Conservation (phyloP, 2,888 invertebrate genomes). For the Eugnorisma glareosa region DNA sequence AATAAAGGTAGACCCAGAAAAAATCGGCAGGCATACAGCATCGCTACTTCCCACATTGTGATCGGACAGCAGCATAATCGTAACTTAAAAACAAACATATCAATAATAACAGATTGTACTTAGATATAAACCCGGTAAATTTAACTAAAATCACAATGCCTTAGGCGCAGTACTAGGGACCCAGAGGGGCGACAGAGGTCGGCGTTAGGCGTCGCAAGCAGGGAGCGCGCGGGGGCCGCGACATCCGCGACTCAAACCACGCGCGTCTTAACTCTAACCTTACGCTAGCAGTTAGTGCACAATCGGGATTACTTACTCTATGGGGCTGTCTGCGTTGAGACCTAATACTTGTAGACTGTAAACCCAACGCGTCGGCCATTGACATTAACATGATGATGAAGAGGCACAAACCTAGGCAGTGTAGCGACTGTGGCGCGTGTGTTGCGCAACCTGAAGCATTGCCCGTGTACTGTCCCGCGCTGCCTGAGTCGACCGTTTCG, state of each 20-base stretch:
- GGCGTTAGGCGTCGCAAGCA: slow-evolving; percentile 73
- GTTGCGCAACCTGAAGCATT: slow-evolving; percentile 81
- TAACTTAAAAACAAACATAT: slow-evolving; percentile 71
- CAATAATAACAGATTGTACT: slow-evolving; percentile 85
- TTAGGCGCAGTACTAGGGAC: slow-evolving; percentile 73
- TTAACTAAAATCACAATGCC: slow-evolving; percentile 88
- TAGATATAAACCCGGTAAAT: slow-evolving; percentile 81
- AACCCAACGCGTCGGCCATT: slow-evolving; percentile 75
- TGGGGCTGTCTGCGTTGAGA: slow-evolving; percentile 76
- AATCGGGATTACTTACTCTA: slow-evolving; percentile 80
- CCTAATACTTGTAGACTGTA: slow-evolving; percentile 36
- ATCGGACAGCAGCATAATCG: slow-evolving; percentile 69
- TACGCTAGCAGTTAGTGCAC: slow-evolving; percentile 87
- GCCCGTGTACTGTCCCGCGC: slow-evolving; percentile 74
- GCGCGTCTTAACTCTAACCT: slow-evolving; percentile 72
- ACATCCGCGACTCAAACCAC: slow-evolving; percentile 42
- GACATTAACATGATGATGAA: slow-evolving; percentile 83
- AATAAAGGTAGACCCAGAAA: slow-evolving; percentile 13
- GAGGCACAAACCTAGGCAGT: slow-evolving; percentile 90
- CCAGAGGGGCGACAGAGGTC: slow-evolving; percentile 64
- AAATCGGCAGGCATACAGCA: slow-evolving; percentile 36
- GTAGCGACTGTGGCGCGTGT: slow-evolving; percentile 80
- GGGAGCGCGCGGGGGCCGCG: slow-evolving; percentile 81
- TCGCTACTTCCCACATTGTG: slow-evolving; percentile 59
- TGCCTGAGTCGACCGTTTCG: slow-evolving; percentile 69